Base-by-base conservation (phyloP, 92 coral and sea anemone species). In the Meandrina meandrites region DNA sequence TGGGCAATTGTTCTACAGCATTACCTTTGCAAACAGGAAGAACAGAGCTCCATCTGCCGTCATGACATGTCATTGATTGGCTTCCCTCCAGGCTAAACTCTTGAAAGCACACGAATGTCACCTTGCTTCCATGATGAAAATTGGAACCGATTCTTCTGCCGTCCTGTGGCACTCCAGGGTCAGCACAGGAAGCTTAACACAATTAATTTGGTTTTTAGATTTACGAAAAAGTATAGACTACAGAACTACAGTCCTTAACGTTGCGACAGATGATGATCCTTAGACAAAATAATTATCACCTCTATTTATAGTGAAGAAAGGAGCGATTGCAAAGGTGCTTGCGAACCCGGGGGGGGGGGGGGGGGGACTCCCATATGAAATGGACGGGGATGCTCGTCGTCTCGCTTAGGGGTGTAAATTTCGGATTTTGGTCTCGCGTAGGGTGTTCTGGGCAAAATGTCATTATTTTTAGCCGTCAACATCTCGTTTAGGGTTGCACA, bases 1-100 rank as follows among this genome's bases (percentile, higher is more conserved):
- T n/a, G n/a, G n/a, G 11, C 1, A 4, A 7, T 68, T 68, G 9
- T 45, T 6, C 4, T 12, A 11, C 8, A 51, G 34, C 34, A 11
- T 84, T 70, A 94, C 95, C 90, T 92, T 79, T 88, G 48, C 98
- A 94, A 36, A 83, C 88, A 19, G 98, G 98, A 8, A 84, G 15
- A 34, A 76, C 14, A 34, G 93, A 88, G 30, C 91, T 84, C 98
- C 98, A 94, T 51, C 78, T 89, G 48, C 98, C 94, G 79, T 86
- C 91, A 19, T 64, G 76, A 67, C 98, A 94, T 48, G 83, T 89
- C 77, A 89, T 87, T 19, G 86, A 70, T 4, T 71, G 77, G n/a
- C 86, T 40, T 31, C 91, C 93, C 50, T 22, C 79, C 83, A 89
- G 67, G 36, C 69, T 86, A 84, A 68, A 89, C 16, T 91, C 86